Percentiles rank a stretch among this genome's conserved stretches.
phyloP scores from a whole-genome alignment of 2,113 vertebrate genomes.

The Merops nubicus region DNA sequence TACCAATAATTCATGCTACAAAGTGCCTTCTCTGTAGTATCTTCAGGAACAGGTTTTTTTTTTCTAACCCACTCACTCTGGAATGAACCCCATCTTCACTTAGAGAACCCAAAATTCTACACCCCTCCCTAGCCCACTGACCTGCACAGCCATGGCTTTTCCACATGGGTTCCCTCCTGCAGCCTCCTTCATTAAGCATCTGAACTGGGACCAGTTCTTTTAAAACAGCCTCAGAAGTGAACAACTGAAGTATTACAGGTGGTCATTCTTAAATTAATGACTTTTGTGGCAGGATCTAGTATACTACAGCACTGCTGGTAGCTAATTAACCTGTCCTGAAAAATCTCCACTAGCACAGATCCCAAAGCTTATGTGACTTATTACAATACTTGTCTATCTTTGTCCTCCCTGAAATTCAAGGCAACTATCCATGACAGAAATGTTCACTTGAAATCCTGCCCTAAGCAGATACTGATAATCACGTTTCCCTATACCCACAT shows the following conservation, averaged over 20 bases:
- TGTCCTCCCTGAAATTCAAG: too few relatives aligned
- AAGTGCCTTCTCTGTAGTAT: background rate
- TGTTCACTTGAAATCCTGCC: too few relatives aligned
- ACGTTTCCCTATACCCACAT: too few relatives aligned
- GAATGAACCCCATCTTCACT: background rate
- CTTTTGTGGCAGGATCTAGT: background rate
- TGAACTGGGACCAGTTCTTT: background rate
- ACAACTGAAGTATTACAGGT: background rate
- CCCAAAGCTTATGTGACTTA: too few relatives aligned
- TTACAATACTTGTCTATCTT: too few relatives aligned
- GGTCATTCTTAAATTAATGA: background rate
- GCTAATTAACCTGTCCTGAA: background rate
- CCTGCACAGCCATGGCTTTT: fast-evolving
- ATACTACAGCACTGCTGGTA: background rate
- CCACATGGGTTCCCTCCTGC: background rate
- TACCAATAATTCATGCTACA: background rate
- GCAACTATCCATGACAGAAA: too few relatives aligned
- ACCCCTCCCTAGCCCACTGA: background rate
- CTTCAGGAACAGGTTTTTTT: background rate
- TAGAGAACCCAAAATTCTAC: background rate
- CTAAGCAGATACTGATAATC: too few relatives aligned
- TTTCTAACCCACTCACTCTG: background rate
- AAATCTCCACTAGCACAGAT: background rate
- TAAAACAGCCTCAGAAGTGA: background rate
- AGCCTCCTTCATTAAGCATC: background rate